Evolutionary conservation across 2,113 vertebrate species (phyloP).

Genomic region (Tragelaphus scriptus): DNA sequence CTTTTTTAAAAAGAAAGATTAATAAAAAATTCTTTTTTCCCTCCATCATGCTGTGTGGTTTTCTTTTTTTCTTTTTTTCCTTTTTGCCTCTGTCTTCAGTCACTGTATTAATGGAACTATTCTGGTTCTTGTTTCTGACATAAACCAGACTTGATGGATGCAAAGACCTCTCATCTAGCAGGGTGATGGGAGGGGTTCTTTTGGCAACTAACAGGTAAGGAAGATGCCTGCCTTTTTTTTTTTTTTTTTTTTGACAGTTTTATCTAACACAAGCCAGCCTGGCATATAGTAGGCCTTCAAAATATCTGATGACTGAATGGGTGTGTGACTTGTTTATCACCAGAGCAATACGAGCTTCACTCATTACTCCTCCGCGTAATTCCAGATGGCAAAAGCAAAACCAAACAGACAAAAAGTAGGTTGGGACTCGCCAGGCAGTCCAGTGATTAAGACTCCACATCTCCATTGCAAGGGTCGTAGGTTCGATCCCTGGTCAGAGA

Average conservation of each 20-base stretch:
- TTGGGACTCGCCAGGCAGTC: neutral
- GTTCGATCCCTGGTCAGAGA: neutral
- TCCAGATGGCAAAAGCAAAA: neutral
- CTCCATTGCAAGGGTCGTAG: neutral
- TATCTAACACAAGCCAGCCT: neutral
- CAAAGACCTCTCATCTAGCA: neutral
- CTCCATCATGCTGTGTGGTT: slow-evolving; percentile 41
- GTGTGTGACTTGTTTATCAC: neutral
- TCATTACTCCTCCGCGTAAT: neutral
- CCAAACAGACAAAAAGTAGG: neutral
- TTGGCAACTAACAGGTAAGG: too few relatives aligned
- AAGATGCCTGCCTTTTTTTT: neutral
- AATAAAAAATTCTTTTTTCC: slow-evolving; percentile 70
- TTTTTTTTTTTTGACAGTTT: neutral
- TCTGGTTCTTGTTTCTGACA: neutral
- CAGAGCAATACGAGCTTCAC: neutral
- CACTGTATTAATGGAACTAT: neutral
- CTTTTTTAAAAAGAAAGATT: slow-evolving; percentile 68
- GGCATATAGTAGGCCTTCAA: neutral
- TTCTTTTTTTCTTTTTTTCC: neutral
- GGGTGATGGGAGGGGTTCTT: neutral
- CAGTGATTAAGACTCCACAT: neutral
- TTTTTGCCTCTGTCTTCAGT: neutral
- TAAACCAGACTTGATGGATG: neutral
- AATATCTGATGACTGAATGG: neutral